Evolutionary conservation across 64 coral and sea anemone species (phyloP).

Genomic region (Montipora efflorescens): DNA sequence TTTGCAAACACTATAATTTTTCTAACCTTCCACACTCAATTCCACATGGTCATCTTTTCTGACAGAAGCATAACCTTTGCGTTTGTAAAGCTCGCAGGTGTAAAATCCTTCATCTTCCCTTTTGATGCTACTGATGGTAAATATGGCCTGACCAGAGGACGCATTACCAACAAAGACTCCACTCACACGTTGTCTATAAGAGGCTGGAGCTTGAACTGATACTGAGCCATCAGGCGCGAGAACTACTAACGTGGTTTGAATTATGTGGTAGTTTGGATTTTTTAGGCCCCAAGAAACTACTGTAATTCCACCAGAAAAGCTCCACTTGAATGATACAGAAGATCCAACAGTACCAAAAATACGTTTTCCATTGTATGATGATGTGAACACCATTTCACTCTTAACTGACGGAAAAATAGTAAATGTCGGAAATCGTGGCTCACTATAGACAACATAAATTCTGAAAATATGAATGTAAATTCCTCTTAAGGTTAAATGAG

Average conservation of each 20-base stretch:
- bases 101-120: not conserved
- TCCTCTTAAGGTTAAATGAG: too few species aligned
- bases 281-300: not conserved
- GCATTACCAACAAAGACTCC: not conserved
- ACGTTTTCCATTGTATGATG: not conserved
- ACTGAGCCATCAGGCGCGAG: not conserved
- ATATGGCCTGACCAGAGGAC: not conserved
- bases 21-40: too few species aligned
- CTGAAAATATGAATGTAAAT: too few species aligned
- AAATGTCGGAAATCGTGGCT: too few species aligned
- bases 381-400: not conserved
- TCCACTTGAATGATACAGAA: not conserved
- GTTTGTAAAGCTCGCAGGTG: not conserved
- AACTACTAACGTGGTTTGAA: not conserved
- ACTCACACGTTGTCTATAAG: not conserved
- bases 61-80: accelerated
- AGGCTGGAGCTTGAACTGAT: not conserved
- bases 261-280: too few species aligned
- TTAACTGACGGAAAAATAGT: not conserved
- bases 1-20: too few species aligned
- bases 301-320: not conserved
- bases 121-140: not conserved
- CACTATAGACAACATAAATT: too few species aligned
- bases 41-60: too few species aligned
- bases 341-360: not conserved